Evolutionary conservation across 2,113 vertebrate species (phyloP), one percentile per base, ranked within the genome.

Genomic region (Nothobranchius furzeri): DNA sequence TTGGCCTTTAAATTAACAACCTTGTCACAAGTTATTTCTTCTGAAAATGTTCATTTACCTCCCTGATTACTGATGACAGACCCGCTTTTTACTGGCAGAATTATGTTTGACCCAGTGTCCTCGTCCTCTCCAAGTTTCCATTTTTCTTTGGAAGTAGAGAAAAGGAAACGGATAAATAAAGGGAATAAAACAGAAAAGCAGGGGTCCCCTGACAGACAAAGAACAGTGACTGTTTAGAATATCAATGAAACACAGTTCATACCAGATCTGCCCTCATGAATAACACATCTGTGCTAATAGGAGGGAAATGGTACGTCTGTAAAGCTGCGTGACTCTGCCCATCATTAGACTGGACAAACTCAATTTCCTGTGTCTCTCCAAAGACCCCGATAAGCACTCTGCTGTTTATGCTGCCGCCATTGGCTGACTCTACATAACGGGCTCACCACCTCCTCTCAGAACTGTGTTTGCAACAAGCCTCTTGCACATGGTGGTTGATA

Each of bases 201-300:
- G 3, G 2, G 87, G 79, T 17, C 89, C 81, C 86, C 45, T 75
- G 87, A 80, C 75, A 84, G 89, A 83, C 83, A 85, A 89, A 75
- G 84, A 75, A 76, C 84, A 76, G 85, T 60, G 81, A 85, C 78
- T 75, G 75, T 51, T 70, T 70, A 42, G 90, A 93, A 93, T 93
- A 91, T 90, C 87, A 92, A 91, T 90, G 90, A 87, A 82, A 88
- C 78, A 86, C 49, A 91, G 91, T 93, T 92, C 90, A 92, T 88
- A 87, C 81, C 79, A 79, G 84, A 88, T 87, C 88, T 89, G 90
- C 90, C 90, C 92, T 92, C 90, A 92, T 93, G 91, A 92, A 93
- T 93, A 93, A 93, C 85, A 85, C 87, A 91, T 92, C 66, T 82
- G 67, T 79, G 86, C 86, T 93, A 93, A 93, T 92, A 82, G 90